These are phyloP conservation scores for Prionailurus bengalensis DNA, from an alignment of 2,113 vertebrate species.

Conservation along the genomic window DNA sequence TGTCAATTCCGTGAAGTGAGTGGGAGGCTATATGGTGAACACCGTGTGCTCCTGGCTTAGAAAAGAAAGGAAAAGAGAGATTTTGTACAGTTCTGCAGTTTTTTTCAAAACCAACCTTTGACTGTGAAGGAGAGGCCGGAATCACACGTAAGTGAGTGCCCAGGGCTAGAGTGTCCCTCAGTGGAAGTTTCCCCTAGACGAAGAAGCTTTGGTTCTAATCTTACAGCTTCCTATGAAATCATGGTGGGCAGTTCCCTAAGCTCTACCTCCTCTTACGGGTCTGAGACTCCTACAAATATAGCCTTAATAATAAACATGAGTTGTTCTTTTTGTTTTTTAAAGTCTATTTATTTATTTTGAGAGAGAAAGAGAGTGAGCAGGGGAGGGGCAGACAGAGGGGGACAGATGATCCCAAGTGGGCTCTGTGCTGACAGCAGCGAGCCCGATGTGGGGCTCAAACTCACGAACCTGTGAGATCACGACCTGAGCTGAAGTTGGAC, in stretches of 20 bases:
- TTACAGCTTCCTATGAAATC: neutral
- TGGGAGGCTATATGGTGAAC: slow-evolving; percentile 69
- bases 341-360: too few species aligned
- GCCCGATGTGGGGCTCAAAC: too few species aligned
- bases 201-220: neutral
- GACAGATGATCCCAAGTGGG: too few species aligned
- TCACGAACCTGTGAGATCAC: too few species aligned
- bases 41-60: slow-evolving; percentile 47
- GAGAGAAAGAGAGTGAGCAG: too few species aligned
- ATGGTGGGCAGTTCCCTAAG: neutral
- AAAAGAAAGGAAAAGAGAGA: slow-evolving; percentile 52
- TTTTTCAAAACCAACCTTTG: neutral
- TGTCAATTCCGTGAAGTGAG: slow-evolving; percentile 57
- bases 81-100: slow-evolving; percentile 1
- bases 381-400: too few species aligned
- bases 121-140: neutral
- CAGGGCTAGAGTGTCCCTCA: neutral
- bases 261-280: neutral
- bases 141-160: neutral
- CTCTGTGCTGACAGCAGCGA: too few species aligned
- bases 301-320: neutral
- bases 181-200: neutral
- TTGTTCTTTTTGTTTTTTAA: neutral
- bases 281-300: neutral
- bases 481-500: too few species aligned